These are phyloP conservation scores for Xenotilapia flavipinnis DNA, from an alignment of 2,113 vertebrate genomes.

Conservation along the genomic window DNA sequence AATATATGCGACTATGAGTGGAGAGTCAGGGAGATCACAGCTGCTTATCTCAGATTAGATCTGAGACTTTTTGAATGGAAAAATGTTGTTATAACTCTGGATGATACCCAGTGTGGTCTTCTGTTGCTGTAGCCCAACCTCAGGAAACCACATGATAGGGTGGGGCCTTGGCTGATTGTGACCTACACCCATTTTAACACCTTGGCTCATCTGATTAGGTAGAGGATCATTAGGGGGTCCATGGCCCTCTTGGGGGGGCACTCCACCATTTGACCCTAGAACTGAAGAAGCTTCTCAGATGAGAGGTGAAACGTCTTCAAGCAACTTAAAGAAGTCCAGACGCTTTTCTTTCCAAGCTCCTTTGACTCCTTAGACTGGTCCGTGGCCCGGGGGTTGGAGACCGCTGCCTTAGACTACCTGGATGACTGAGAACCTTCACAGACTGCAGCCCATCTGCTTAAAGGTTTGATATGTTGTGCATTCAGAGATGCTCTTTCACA, in stretches of 20 bases:
- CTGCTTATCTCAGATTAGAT: background rate
- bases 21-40: background rate
- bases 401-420: background rate
- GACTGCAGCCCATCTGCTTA: background rate
- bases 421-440: background rate
- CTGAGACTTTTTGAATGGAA: background rate
- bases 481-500: background rate
- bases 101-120: background rate
- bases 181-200: background rate
- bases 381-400: background rate
- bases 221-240: background rate
- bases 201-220: background rate
- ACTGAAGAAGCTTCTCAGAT: background rate
- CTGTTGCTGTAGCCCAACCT: background rate
- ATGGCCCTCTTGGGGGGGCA: background rate
- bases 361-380: background rate
- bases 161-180: background rate
- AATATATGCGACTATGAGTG: background rate
- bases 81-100: background rate
- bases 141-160: background rate
- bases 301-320: background rate
- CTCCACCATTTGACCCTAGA: background rate
- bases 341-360: background rate
- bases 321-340: background rate
- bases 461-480: background rate